A percentile compares a stretch with the other conserved stretches of the same genome.
These are phyloP conservation scores for Eueremaeus valkanovi DNA, from an alignment of 2,888 invertebrate genomes.

Conservation along the genomic window DNA sequence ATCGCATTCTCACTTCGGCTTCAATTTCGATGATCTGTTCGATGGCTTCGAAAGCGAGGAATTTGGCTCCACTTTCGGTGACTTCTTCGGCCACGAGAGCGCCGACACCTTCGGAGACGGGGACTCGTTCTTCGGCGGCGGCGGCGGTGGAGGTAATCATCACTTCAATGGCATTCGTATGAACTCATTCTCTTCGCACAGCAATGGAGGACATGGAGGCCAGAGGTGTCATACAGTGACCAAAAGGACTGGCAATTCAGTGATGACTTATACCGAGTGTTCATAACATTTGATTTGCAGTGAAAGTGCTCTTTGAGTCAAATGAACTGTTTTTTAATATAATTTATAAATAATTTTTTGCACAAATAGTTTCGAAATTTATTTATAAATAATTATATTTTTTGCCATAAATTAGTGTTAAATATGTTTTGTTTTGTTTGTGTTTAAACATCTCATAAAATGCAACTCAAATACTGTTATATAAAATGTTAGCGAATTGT, in stretches of 20 bases:
- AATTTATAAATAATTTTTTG: too few species aligned
- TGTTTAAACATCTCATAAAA: too few species aligned
- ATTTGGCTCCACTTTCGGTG: constrained; percentile 45
- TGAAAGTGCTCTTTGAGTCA: too few species aligned
- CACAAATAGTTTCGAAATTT: too few species aligned
- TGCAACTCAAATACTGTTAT: too few species aligned
- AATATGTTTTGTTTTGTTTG: too few species aligned
- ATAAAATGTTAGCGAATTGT: too few species aligned
- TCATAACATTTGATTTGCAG: constrained; percentile 48
- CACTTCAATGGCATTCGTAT: constrained; percentile 45
- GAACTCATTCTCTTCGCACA: constrained; percentile 31
- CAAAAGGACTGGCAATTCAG: constrained; percentile 51
- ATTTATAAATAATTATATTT: too few species aligned
- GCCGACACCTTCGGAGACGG: constrained; percentile 50
- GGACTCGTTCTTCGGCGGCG: constrained; percentile 51
- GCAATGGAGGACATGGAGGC: constrained; percentile 23
- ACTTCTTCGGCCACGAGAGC: constrained; percentile 49
- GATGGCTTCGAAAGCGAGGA: constrained; percentile 50
- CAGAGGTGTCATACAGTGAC: constrained; percentile 51
- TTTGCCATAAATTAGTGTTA: too few species aligned
- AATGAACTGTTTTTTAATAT: too few species aligned
- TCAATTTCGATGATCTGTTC: constrained; percentile 53
- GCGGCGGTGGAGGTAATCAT: too few species aligned
- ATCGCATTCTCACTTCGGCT: constrained; percentile 47
- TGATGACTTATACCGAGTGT: constrained; percentile 52